Conservation (phyloP, 2,113 vertebrate species). For the Syrrhaptes paradoxus region DNA sequence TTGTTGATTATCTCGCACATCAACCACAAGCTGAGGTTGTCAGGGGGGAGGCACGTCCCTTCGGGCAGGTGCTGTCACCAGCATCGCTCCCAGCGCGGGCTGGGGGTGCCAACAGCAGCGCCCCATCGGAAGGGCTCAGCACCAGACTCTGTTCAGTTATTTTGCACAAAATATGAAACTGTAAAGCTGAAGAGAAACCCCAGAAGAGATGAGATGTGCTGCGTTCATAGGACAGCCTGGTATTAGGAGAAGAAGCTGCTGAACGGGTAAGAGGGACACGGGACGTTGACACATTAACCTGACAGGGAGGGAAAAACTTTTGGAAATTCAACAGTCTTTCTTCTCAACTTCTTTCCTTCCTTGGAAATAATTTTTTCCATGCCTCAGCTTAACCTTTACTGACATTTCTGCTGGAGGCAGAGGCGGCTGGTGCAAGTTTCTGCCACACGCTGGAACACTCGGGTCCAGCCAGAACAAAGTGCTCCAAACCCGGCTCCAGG, state of each 20-base stretch:
- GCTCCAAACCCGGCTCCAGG: constrained; percentile 30
- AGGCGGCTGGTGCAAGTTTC: background rate
- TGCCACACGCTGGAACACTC: constrained; percentile 22
- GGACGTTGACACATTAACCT: background rate
- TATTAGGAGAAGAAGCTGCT: background rate
- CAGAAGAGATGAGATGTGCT: background rate
- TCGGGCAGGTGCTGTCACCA: background rate
- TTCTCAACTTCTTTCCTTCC: background rate
- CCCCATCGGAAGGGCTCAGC: background rate
- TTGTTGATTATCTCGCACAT: background rate
- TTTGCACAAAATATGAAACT: background rate
- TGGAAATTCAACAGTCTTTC: background rate
- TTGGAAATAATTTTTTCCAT: background rate
- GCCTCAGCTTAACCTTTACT: background rate
- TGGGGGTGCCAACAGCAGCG: background rate
- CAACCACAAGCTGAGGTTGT: background rate
- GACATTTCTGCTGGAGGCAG: constrained; percentile 37
- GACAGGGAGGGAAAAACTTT: background rate
- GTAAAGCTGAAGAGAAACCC: background rate
- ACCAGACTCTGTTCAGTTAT: background rate
- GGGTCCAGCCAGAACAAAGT: constrained; percentile 39
- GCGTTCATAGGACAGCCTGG: background rate
- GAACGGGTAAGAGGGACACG: background rate
- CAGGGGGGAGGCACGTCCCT: background rate
- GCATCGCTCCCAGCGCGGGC: background rate